Conservation (phyloP, 2,888 invertebrate species). For the Cryptophagus acutangulus region DNA sequence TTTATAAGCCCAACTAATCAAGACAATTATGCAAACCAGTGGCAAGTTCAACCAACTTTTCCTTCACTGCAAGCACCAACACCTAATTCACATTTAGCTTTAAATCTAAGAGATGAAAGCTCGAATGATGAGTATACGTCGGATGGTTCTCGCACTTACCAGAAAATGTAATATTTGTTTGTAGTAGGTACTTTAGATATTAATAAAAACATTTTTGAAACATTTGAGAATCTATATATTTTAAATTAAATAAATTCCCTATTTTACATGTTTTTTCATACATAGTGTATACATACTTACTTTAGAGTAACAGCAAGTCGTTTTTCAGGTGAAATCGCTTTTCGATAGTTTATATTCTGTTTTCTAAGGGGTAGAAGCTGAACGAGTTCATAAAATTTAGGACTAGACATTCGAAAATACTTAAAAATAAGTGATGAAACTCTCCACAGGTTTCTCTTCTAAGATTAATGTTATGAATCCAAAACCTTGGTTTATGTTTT, state of each 20-base stretch:
- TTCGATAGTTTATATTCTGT: conserved; percentile 14
- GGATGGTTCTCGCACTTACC: conserved; percentile 1
- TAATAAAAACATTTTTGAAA: too few relatives aligned
- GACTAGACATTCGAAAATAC: conserved; percentile 12
- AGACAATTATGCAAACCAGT: too few relatives aligned
- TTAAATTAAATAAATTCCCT: not conserved
- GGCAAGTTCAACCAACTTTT: too few relatives aligned
- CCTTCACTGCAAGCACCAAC: conserved; percentile 1
- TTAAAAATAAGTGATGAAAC: conserved; percentile 12
- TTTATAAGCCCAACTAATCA: too few relatives aligned
- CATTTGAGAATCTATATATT: not conserved
- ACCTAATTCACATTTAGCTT: not conserved
- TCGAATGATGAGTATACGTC: not conserved
- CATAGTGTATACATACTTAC: conserved; percentile 10
- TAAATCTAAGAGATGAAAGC: not conserved
- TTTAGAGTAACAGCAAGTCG: conserved; percentile 14
- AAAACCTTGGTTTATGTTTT: conserved; percentile 13
- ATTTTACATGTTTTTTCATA: not conserved
- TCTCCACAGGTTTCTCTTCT: conserved; percentile 15
- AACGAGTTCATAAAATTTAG: conserved; percentile 7
- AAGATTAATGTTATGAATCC: conserved; percentile 13
- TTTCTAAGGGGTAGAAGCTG: conserved; percentile 4
- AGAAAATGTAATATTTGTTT: not conserved
- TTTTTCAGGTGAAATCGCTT: conserved; percentile 14
- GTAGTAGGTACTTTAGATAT: not conserved